These are phyloP conservation scores for Drosophila nikananu DNA, from an alignment of 1,140 invertebrate genomes.

Conservation along the genomic window DNA sequence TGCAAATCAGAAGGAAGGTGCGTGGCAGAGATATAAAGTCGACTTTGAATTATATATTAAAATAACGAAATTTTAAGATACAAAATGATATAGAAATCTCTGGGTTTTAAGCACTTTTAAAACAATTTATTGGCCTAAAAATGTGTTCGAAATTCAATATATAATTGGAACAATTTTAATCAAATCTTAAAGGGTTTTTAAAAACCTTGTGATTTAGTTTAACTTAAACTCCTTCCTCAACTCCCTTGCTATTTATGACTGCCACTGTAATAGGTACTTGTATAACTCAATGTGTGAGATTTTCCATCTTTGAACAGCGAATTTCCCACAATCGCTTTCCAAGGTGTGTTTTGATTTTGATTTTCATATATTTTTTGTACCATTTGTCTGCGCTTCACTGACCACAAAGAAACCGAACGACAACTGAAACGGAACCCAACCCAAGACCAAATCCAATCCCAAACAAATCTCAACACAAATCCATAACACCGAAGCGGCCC, in stretches of 20 bases:
- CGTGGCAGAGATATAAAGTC: constrained; percentile 11
- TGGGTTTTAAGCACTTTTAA: not conserved
- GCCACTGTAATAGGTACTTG: constrained; percentile 37
- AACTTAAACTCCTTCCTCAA: not conserved
- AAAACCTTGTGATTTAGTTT: not conserved
- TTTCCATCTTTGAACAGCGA: constrained; percentile 32
- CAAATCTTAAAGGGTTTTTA: not conserved
- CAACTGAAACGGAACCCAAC: constrained; percentile 29
- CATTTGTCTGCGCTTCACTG: constrained; percentile 78
- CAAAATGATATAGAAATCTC: not conserved
- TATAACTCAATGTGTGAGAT: constrained; percentile 33
- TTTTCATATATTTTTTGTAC: constrained; percentile 25
- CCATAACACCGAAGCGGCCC: constrained; percentile 30
- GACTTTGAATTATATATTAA: not conserved
- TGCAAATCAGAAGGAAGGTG: constrained; percentile 35
- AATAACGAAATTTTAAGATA: rapidly evolving
- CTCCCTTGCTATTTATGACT: constrained; percentile 7
- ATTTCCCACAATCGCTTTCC: constrained; percentile 76
- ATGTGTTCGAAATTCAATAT: not conserved
- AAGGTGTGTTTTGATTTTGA: constrained; percentile 44
- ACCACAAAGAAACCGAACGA: constrained; percentile 55
- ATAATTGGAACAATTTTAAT: not conserved
- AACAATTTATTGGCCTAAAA: not conserved
- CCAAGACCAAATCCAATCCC: constrained; percentile 21
- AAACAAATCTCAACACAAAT: constrained; percentile 33